A percentile compares a stretch with the other conserved stretches of the same genome.
These are phyloP conservation scores for Cantharis lateralis DNA, from an alignment of 2,888 invertebrate species.

Conservation along the genomic window DNA sequence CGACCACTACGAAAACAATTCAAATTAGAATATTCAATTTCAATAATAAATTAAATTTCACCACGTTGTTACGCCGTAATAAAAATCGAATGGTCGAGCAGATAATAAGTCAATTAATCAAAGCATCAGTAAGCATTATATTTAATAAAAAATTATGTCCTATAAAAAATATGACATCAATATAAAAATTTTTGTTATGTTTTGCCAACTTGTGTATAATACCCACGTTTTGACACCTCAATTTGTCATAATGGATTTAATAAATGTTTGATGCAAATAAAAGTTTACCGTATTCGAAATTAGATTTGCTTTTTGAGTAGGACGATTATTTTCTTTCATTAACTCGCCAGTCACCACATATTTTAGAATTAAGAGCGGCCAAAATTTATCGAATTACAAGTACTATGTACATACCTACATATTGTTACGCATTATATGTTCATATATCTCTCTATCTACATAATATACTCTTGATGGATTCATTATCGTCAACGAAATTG, in stretches of 20 bases:
- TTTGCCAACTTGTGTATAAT: constrained; percentile 1
- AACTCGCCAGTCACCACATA: neutral
- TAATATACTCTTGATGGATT: neutral
- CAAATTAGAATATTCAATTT: neutral
- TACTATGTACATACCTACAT: neutral
- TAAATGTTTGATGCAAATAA: neutral
- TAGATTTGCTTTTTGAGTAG: neutral
- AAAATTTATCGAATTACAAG: neutral
- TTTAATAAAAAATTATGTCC: neutral
- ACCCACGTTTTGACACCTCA: neutral
- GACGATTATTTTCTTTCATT: neutral
- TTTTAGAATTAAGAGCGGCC: neutral
- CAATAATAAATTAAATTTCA: neutral
- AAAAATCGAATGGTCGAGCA: neutral
- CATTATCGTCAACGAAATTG: neutral
- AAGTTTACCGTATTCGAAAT: neutral
- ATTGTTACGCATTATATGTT: no score
- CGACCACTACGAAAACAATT: neutral
- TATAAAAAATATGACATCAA: neutral
- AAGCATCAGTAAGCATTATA: neutral
- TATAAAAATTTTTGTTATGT: neutral
- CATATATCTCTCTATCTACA: neutral
- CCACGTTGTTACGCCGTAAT: neutral
- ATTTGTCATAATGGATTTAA: neutral
- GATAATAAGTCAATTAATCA: neutral